phyloP scores from a whole-genome alignment of 2,888 invertebrate species.

The Drosophila helvetica region DNA sequence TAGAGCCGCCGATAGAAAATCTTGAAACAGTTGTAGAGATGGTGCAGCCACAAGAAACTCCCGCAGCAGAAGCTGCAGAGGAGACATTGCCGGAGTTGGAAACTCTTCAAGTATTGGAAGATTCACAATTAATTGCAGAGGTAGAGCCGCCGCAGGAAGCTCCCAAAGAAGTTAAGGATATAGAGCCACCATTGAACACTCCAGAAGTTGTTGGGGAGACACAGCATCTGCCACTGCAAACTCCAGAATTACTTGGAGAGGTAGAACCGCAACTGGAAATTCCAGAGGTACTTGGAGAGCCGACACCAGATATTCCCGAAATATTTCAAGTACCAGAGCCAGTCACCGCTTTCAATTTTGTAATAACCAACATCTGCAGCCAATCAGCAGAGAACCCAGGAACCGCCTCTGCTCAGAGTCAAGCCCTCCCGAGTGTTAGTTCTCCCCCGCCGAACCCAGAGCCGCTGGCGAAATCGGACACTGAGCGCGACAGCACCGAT shows the following conservation, averaged over 20 bases:
- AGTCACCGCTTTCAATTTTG: constrained; percentile 45
- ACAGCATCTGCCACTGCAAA: neutral
- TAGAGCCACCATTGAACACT: neutral
- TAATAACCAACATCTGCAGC: constrained; percentile 75
- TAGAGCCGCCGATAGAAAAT: neutral
- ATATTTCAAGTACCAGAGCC: neutral
- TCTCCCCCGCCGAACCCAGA: neutral
- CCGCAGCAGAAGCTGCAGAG: neutral
- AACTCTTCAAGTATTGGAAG: neutral
- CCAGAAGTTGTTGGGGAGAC: neutral
- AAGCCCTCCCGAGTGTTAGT: neutral
- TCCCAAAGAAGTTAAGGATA: neutral
- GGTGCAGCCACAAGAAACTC: neutral
- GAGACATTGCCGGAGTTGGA: neutral
- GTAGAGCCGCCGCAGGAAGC: neutral
- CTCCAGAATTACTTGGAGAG: neutral
- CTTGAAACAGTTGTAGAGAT: neutral
- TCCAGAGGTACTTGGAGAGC: neutral
- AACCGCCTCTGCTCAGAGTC: neutral
- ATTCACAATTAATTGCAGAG: neutral
- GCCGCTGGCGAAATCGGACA: neutral
- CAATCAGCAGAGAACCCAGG: constrained; percentile 42
- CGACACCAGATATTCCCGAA: neutral
- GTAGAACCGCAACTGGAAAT: neutral
- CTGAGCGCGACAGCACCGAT: neutral